These are phyloP conservation scores for Nineta flava DNA, from an alignment of 2,888 invertebrate species.

Conservation along the genomic window DNA sequence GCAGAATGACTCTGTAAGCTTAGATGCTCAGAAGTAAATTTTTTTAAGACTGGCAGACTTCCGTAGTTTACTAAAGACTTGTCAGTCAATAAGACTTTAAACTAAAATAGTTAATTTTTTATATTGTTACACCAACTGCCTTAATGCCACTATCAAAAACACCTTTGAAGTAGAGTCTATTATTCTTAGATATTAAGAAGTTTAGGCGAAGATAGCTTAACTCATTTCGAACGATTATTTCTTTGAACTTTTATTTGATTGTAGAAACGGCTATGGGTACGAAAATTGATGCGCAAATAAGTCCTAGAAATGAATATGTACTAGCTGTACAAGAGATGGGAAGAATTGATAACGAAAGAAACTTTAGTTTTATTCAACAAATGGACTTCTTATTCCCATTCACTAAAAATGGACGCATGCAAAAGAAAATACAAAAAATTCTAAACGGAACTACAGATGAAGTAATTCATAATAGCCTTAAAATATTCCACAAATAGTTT, in stretches of 20 bases:
- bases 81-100: too few species aligned
- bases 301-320: conserved; percentile 51
- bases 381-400: neutral
- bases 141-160: too few species aligned
- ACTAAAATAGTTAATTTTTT: too few species aligned
- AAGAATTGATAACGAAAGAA: neutral
- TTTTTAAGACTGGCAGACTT: too few species aligned
- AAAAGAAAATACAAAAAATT: neutral
- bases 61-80: too few species aligned
- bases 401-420: neutral
- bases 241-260: neutral
- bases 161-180: too few species aligned
- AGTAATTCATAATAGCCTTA: neutral
- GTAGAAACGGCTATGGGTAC: conserved; percentile 35
- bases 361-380: neutral
- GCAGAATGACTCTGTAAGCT: too few species aligned
- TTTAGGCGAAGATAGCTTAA: too few species aligned
- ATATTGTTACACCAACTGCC: too few species aligned
- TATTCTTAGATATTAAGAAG: too few species aligned
- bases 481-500: neutral
- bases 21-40: too few species aligned
- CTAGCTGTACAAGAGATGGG: conserved; percentile 43
- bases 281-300: conserved; percentile 49
- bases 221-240: too few species aligned
- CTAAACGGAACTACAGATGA: neutral